Evolutionary conservation across 2,888 invertebrate genomes (phyloP).

Genomic region (Cremastobaeus sp.): DNA sequence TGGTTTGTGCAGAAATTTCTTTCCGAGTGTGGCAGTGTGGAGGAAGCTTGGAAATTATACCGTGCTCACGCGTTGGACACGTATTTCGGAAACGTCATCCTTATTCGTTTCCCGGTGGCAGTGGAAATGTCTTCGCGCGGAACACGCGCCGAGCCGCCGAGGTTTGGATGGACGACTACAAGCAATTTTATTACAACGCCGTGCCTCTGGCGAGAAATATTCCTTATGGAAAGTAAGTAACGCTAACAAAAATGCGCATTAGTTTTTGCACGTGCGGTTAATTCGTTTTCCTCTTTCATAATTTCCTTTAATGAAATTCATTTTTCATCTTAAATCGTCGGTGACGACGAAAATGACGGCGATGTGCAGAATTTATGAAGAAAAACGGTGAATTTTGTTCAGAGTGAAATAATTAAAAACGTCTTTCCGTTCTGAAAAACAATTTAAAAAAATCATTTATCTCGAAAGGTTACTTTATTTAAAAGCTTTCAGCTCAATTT

Average conservation of each 20-base stretch:
- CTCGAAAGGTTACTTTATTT: too few species aligned
- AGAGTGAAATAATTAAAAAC: too few species aligned
- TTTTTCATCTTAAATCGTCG: neutral
- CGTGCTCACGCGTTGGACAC: constrained; percentile 96
- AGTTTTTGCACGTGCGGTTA: constrained; percentile 6
- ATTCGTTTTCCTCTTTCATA: neutral
- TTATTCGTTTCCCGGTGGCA: constrained; percentile 98
- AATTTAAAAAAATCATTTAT: too few species aligned
- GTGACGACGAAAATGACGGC: too few species aligned
- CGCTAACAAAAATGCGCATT: neutral
- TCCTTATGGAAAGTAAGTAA: constrained; percentile 89
- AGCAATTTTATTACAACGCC: constrained; percentile 95
- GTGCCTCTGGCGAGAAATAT: constrained; percentile 94
- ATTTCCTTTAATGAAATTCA: neutral
- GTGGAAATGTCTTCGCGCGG: constrained; percentile 96
- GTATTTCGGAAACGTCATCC: constrained; percentile 98
- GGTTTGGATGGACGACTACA: constrained; percentile 99
- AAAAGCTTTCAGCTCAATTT: too few species aligned
- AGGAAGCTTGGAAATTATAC: constrained; percentile 96
- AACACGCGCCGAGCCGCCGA: constrained; percentile 98
- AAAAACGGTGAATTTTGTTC: too few species aligned
- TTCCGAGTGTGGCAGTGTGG: constrained; percentile 99
- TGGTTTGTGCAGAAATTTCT: constrained; percentile 82
- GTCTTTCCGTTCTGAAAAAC: too few species aligned
- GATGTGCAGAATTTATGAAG: constrained; percentile 11